Evolutionary conservation across 2,113 vertebrate species (phyloP), one percentile per base, ranked within the genome.

Genomic region (Carassius carassius): DNA sequence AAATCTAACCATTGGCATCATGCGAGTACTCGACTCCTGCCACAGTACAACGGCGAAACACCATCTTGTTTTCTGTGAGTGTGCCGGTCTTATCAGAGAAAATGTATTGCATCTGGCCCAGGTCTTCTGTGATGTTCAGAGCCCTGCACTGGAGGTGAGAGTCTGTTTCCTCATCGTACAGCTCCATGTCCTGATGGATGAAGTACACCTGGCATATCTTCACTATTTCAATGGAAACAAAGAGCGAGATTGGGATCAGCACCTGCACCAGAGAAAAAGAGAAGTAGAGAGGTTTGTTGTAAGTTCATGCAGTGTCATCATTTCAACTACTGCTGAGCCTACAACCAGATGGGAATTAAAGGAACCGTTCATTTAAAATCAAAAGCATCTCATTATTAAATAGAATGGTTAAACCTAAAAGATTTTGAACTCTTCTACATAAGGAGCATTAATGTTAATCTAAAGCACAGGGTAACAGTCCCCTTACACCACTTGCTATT

Each of bases 41-140:
- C 87, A 99, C 98, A 0, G 96, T 97, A 90, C 98, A 99, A 75
- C 97, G 95, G 35, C 98, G 95, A 91, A 99, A 99, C 89, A 98
- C 97, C 98, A 99, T 99, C 95, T 98, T 99, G 91, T 99, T 99
- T 89, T 99, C 98, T 0, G 98, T 99, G 60, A 99, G 95, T 0
- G 98, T 99, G 84, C 98, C 98, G 0, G 98, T 99, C 92, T 99
- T 99, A 91, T 99, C 98, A 54, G 98, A 99, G 92, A 99, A 99
- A 90, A 99, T 96, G 87, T 99, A 99, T 85, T 98, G 96, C 92
- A 99, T 97, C 92, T 99, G 98, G 72, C 98, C 98, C 10, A 99
- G 93, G 90, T 99, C 97, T 92, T 99, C 98, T 0, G 98, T 99
- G 93, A 99, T 99, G 89, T 99, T 99, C 86, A 99, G 94, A 54